Evolutionary conservation across 2,113 vertebrate species (phyloP), one percentile per base, ranked within the genome.

Genomic region (Boleophthalmus pectinirostris): DNA sequence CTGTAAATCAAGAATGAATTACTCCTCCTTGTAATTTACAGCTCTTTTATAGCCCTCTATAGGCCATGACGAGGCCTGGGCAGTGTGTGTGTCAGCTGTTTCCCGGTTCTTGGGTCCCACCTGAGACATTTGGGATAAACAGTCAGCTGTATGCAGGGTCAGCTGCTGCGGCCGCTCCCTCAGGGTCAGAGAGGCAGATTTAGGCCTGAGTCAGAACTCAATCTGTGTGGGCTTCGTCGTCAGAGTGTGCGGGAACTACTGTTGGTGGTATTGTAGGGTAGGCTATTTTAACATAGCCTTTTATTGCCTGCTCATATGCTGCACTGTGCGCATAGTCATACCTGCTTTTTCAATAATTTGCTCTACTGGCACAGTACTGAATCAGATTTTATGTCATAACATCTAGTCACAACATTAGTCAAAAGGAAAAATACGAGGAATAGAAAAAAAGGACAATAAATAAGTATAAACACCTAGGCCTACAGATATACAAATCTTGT

Each of bases 151-250:
- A 54, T 71, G 35, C 79, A 66, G 64, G 65, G n/a, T 82, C 69
- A 83, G 69, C 77, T 77, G 73, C 33, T 73, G 35, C 24, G 70
- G 68, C 57, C 74, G 66, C 65, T 49, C 75, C 66, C 72, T 10
- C 20, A 35, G 53, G 68, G 64, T 47, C 65, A 46, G n/a, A 46
- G 21, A 7, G 6, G 35, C 20, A 58, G 56, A 58, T 58, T 58
- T 25, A 58, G 51, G 23, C 56, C 56, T 58, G 23, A 58, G 56
- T 58, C 56, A 58, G 13, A 25, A 23, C 54, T 5, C 23, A 58
- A 25, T 58, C 56, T 9, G 3, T 25, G 11, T n/a, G 56, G 23
- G 56, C 56, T 54, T 56, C n/a, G 23, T 4, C 14, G 23, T 13
- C 14, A 51, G 23, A 12, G 21, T 15, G 56, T 58, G 56, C 23